These are phyloP conservation scores for Adela reaumurella DNA, from an alignment of 2,888 invertebrate genomes.

Conservation along the genomic window DNA sequence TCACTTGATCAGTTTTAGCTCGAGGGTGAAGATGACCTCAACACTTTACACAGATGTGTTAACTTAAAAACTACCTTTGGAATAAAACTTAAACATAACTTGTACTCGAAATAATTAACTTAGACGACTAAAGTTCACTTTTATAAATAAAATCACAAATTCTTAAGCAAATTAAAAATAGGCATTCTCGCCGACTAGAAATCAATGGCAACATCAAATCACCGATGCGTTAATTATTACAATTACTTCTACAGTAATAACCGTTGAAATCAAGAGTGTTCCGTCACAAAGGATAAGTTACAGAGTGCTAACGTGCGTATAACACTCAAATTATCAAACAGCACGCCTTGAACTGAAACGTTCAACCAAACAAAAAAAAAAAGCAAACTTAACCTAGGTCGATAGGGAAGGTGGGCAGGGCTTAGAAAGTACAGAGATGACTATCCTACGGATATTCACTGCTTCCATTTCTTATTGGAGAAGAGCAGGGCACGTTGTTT, in stretches of 20 bases:
- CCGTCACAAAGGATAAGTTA: too few species aligned
- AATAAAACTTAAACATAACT: neutral
- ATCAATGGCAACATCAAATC: neutral
- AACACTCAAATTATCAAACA: too few species aligned
- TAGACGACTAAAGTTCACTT: slow-evolving; percentile 15
- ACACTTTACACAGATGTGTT: neutral
- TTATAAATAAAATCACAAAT: slow-evolving; percentile 8
- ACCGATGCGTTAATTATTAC: too few species aligned
- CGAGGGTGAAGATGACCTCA: too few species aligned
- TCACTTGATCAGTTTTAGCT: too few species aligned
- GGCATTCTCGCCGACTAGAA: slow-evolving; percentile 1
- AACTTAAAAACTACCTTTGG: neutral
- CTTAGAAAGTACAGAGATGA: neutral
- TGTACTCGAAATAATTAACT: slow-evolving; percentile 2
- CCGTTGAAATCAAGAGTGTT: too few species aligned
- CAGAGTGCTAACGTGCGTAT: too few species aligned
- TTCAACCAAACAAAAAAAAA: slow-evolving; percentile 5
- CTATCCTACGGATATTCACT: slow-evolving; percentile 16
- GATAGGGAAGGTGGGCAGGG: neutral
- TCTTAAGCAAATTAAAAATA: neutral
- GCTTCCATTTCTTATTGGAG: slow-evolving; percentile 55
- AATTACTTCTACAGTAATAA: too few species aligned
- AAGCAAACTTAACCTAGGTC: slow-evolving; percentile 1
- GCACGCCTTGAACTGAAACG: too few species aligned
- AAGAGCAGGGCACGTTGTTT: slow-evolving; percentile 49